Conservation (phyloP, 2,113 vertebrate genomes). For the Syngnathus scovelli region DNA sequence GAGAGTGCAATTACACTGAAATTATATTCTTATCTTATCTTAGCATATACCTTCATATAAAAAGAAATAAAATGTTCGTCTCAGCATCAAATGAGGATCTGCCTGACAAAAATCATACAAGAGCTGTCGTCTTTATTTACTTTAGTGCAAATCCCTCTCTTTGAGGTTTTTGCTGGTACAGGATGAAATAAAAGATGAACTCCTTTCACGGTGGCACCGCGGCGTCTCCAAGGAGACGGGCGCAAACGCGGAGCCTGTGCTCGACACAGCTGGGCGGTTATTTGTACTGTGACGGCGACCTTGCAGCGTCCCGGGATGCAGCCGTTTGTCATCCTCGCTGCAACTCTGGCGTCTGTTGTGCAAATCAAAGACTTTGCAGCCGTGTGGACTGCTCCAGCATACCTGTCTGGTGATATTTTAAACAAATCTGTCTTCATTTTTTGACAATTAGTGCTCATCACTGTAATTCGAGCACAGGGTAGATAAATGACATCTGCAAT, state of each 20-base stretch:
- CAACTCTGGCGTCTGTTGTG: slow-evolving; percentile 10
- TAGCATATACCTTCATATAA: background rate
- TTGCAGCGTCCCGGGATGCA: slow-evolving; percentile 38
- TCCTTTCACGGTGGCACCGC: slow-evolving; percentile 14
- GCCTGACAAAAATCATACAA: slow-evolving; percentile 10
- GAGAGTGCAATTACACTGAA: background rate
- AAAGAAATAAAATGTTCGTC: too few species aligned
- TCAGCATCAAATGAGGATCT: background rate
- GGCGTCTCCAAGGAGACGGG: slow-evolving; percentile 32
- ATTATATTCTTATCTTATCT: background rate
- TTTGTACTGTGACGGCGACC: slow-evolving; percentile 48
- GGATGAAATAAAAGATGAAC: slow-evolving; percentile 27
- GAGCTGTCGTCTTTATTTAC: slow-evolving; percentile 15
- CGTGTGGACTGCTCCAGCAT: background rate
- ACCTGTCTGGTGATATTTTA: background rate
- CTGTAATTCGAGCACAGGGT: background rate
- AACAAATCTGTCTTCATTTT: background rate
- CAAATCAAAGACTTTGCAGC: background rate
- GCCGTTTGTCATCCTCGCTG: slow-evolving; percentile 51
- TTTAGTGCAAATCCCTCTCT: slow-evolving; percentile 18
- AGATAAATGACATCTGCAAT: background rate
- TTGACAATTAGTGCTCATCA: background rate
- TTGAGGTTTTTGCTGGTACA: slow-evolving; percentile 15
- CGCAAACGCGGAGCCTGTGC: slow-evolving; percentile 16
- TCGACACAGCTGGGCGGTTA: slow-evolving; percentile 24